A percentile compares a stretch with the other conserved stretches of the same genome.
These are phyloP conservation scores for Mycteria americana DNA, from an alignment of 2,797 vertebrate genomes.

Conservation along the genomic window DNA sequence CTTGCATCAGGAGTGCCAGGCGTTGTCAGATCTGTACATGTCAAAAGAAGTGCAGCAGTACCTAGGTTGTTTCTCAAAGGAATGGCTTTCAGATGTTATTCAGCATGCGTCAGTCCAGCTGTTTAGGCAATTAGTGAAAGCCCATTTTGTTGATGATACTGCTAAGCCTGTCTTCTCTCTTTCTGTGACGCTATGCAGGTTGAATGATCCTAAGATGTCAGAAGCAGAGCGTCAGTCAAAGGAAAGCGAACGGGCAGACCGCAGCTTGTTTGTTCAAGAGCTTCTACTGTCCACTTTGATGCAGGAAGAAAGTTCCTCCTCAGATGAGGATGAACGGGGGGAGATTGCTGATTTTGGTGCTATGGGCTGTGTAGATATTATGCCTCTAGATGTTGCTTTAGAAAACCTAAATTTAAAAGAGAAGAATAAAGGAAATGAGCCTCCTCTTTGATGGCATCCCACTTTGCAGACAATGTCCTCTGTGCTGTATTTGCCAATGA, in stretches of 20 bases:
- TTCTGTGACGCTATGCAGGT: constrained; percentile 71
- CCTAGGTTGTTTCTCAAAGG: neutral
- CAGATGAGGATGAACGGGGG: constrained; percentile 88
- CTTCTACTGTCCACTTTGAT: constrained; percentile 94
- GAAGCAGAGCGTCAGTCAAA: constrained; percentile 91
- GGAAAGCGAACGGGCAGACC: constrained; percentile 91
- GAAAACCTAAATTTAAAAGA: constrained; percentile 98
- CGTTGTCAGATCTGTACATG: neutral
- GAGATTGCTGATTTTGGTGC: constrained; percentile 97
- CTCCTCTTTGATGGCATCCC: constrained; percentile 99
- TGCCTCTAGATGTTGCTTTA: constrained; percentile 99
- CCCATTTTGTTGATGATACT: neutral
- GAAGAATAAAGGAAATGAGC: constrained; percentile 94
- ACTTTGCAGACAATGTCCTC: constrained; percentile 97
- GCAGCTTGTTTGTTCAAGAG: constrained; percentile 96
- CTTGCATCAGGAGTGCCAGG: neutral
- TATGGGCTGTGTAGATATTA: constrained; percentile 99
- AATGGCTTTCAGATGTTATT: neutral
- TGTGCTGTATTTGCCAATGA: constrained; percentile 99
- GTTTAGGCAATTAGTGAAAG: constrained; percentile 64
- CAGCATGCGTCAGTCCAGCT: neutral
- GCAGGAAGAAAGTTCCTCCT: constrained; percentile 93
- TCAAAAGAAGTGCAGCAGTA: constrained; percentile 12
- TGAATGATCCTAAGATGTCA: constrained; percentile 95
- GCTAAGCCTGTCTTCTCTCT: constrained; percentile 24